phyloP scores from a whole-genome alignment of 2,113 vertebrate species.

The Passerina amoena region DNA sequence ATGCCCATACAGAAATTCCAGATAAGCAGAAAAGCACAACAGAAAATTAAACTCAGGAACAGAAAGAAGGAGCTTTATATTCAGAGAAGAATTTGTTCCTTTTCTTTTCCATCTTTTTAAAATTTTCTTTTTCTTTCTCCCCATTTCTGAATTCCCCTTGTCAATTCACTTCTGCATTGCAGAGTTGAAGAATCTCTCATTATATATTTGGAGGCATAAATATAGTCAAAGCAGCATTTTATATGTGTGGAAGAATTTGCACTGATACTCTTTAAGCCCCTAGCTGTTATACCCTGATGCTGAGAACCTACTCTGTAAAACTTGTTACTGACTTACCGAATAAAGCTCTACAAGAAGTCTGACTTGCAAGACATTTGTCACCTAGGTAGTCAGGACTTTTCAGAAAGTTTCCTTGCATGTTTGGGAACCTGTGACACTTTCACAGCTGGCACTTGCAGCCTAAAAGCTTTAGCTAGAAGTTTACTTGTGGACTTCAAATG shows the following conservation, averaged over 20 bases:
- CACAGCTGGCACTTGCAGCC: neutral
- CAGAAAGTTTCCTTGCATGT: neutral
- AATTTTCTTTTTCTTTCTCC: neutral
- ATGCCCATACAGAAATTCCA: neutral
- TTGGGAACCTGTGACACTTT: neutral
- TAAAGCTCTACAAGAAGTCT: neutral
- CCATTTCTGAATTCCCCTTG: neutral
- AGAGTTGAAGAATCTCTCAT: neutral
- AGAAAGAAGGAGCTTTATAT: neutral
- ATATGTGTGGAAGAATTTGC: neutral
- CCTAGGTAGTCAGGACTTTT: neutral
- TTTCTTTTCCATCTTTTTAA: fast-evolving
- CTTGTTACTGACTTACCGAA: neutral
- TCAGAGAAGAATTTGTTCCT: neutral
- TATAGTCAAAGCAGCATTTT: neutral
- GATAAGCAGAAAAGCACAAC: neutral
- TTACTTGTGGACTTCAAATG: neutral
- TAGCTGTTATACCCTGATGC: neutral
- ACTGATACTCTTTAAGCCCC: neutral
- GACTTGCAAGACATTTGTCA: neutral
- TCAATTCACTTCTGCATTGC: neutral
- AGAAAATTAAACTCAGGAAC: neutral
- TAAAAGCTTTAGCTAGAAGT: neutral
- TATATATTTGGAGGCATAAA: neutral
- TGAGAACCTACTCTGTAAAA: neutral